Evolutionary conservation across 2,113 vertebrate species (phyloP).

Genomic region (Sterna hirundo): DNA sequence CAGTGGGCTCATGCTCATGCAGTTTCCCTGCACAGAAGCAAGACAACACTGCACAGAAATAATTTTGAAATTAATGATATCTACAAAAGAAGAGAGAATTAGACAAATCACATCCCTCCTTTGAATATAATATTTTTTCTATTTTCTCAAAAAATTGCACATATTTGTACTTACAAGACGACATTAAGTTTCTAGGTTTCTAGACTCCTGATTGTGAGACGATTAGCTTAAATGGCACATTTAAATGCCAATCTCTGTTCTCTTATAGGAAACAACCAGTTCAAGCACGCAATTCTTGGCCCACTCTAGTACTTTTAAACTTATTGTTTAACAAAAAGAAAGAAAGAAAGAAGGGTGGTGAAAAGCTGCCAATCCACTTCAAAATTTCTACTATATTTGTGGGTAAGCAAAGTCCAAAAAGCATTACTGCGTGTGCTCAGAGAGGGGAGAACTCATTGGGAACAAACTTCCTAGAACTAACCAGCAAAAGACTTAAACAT

Average conservation of each 20-base stretch:
- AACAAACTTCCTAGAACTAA: conserved; percentile 9
- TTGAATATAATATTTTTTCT: background rate
- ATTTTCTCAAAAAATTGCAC: background rate
- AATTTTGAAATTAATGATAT: background rate
- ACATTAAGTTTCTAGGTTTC: background rate
- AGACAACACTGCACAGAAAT: background rate
- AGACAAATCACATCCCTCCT: background rate
- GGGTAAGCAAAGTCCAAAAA: background rate
- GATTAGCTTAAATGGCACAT: background rate
- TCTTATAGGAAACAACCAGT: background rate
- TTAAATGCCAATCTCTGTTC: background rate
- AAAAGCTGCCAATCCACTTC: background rate
- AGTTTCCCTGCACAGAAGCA: background rate
- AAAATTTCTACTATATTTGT: background rate
- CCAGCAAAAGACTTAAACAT: background rate
- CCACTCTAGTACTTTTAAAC: background rate
- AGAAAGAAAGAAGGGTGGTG: background rate
- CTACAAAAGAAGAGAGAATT: background rate
- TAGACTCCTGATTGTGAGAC: background rate
- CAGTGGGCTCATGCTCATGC: background rate
- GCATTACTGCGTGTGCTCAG: background rate
- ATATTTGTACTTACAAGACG: background rate
- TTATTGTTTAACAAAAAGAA: background rate
- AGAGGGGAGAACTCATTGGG: background rate
- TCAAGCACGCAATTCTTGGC: background rate